Evolutionary conservation across 2,797 vertebrate species (phyloP).

Genomic region (Syndactyla subalaris): DNA sequence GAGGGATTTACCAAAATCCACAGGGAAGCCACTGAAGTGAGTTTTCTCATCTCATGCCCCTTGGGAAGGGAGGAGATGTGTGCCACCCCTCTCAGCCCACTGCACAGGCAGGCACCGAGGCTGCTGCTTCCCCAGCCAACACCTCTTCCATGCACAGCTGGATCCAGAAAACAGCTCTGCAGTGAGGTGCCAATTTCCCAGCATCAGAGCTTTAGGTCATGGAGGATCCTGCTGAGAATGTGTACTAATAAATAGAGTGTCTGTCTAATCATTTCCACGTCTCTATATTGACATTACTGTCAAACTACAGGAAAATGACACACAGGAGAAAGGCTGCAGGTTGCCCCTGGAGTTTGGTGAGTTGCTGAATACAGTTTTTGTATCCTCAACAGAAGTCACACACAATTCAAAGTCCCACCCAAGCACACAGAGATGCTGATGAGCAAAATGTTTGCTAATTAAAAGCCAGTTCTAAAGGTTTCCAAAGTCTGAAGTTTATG

Average conservation of each 20-base stretch:
- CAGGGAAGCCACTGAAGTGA: neutral
- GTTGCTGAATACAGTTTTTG: neutral
- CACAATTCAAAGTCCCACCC: neutral
- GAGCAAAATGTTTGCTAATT: neutral
- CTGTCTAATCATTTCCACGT: neutral
- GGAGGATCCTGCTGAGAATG: neutral
- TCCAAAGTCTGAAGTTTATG: neutral
- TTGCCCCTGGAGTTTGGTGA: neutral
- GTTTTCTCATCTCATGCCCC: neutral
- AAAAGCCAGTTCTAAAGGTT: neutral
- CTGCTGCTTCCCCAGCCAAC: neutral
- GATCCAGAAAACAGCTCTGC: neutral
- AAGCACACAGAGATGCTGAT: neutral
- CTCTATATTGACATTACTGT: neutral
- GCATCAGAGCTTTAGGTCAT: neutral
- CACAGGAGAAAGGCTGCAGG: neutral
- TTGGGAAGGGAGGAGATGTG: rapidly evolving
- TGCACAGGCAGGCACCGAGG: neutral
- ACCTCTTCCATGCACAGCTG: neutral
- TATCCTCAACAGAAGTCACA: neutral
- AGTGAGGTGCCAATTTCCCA: neutral
- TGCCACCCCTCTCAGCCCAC: neutral
- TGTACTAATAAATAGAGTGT: neutral
- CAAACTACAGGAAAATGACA: neutral
- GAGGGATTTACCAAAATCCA: neutral